Conservation (phyloP, 1,140 invertebrate genomes). For the Drosophila eugracilis region DNA sequence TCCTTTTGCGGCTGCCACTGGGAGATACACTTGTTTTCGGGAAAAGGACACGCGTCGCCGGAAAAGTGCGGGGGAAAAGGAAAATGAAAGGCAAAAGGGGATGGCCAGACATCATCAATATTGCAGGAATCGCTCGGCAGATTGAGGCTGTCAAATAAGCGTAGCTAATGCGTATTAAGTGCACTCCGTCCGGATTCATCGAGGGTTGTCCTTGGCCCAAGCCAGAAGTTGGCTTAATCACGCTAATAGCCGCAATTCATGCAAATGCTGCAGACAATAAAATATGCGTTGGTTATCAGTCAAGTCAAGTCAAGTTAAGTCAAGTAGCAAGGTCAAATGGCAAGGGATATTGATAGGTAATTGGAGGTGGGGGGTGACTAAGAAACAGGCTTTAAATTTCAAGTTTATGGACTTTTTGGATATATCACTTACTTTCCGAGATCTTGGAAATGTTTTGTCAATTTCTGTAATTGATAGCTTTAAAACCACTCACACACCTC, state of each 20-base stretch:
- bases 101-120: conserved; percentile 72
- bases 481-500: background rate
- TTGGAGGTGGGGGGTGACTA: background rate
- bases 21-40: conserved; percentile 73
- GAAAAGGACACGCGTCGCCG: conserved; percentile 53
- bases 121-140: conserved; percentile 52
- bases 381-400: background rate
- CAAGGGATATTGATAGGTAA: conserved; percentile 17
- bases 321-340: conserved; percentile 62
- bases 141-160: conserved; percentile 77
- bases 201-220: conserved; percentile 12
- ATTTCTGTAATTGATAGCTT: background rate
- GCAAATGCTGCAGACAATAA: conserved; percentile 68
- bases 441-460: too few relatives aligned
- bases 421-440: too few relatives aligned
- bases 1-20: conserved; percentile 37
- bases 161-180: conserved; percentile 81
- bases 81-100: conserved; percentile 10
- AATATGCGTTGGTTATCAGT: conserved; percentile 58
- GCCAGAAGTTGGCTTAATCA: conserved; percentile 52
- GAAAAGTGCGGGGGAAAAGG: conserved; percentile 4
- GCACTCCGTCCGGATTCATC: conserved; percentile 48
- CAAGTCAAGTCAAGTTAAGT: conserved; percentile 43
- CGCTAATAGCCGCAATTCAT: conserved; percentile 67
- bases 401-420: too few relatives aligned